Evolutionary conservation across 2,797 vertebrate species (phyloP), one percentile per base, ranked within the genome.

Genomic region (Moxostoma hubbsi): DNA sequence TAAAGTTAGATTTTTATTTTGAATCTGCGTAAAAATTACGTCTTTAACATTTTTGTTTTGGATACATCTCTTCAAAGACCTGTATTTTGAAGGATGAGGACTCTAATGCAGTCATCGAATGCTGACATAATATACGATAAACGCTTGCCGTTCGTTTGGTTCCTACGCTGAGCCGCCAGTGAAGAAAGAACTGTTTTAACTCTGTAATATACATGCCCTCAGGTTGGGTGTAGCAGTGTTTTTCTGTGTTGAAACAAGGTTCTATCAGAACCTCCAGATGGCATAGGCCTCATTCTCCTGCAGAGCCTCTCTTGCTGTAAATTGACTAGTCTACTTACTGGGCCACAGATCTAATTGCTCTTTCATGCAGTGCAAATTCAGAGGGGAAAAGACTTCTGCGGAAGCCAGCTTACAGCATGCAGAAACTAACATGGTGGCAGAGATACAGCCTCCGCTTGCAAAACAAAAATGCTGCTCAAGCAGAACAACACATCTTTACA

Each of bases 341-440:
- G 79, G 74, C 66, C 66, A 75, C 75, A 67, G 63, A 75, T 79
- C 71, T 81, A 75, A 76, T 82, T 81, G 73, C 80, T 80, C 77
- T 83, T 81, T 81, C 66, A 81, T 78, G 81, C 75, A 75, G 59
- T 75, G 49, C 65, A 49, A 74, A 70, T 74, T 68, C 67, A 70
- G 61, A 6, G 49, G 74, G 55, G 79, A 15, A 54, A 54, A 63
- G 53, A 66, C 16, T 65, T 65, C 8, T 55, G 58, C 45, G 45
- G 49, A 71, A 65, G 68, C 68, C 53, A 11, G 64, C 47, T 57
- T 57, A 51, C 58, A 77, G 59, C 54, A 64, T 16, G 61, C 59
- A 66, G 74, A 18, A 63, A 12, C 10, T 59, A 69, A 58, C 66
- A 45, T 73, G 53, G 62, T 65, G 61, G 70, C 53, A 11, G 46